Conservation (phyloP, 2,888 invertebrate genomes). For the Corbicula japonica region DNA sequence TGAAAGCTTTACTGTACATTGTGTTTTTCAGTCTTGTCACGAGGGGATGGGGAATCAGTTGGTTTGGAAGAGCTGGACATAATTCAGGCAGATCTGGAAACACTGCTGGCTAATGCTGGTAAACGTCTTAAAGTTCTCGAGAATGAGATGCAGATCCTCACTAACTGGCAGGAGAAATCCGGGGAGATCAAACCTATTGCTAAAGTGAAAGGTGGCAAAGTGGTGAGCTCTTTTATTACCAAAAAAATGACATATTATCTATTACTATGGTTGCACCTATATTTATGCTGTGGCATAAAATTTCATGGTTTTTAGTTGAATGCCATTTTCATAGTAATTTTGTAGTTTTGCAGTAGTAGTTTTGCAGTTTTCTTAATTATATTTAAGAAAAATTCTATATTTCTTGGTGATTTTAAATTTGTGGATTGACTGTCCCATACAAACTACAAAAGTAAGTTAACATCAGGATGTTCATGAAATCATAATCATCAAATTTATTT, state of each 20-base stretch:
- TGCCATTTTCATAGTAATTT: too few species aligned
- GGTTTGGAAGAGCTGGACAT: slow-evolving; percentile 96
- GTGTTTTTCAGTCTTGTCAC: slow-evolving; percentile 78
- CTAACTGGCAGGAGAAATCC: slow-evolving; percentile 88
- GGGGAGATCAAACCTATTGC: slow-evolving; percentile 70
- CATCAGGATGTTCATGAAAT: too few species aligned
- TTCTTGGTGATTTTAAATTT: too few species aligned
- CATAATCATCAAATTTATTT: too few species aligned
- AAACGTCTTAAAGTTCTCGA: slow-evolving; percentile 92
- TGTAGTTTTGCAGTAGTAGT: too few species aligned
- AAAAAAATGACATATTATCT: background rate
- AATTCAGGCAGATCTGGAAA: slow-evolving; percentile 95
- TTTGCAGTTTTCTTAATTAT: too few species aligned
- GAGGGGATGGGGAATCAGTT: slow-evolving; percentile 91
- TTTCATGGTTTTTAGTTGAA: too few species aligned
- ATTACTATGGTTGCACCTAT: too few species aligned
- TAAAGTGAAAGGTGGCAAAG: slow-evolving; percentile 60
- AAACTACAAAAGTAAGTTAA: too few species aligned
- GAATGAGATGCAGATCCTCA: slow-evolving; percentile 84
- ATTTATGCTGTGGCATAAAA: too few species aligned
- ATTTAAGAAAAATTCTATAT: too few species aligned
- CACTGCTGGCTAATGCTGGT: slow-evolving; percentile 93
- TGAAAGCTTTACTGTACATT: background rate
- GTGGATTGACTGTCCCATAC: too few species aligned
- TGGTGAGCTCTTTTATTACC: slow-evolving; percentile 33